Evolutionary conservation across 2,888 invertebrate species (phyloP), one percentile per base, ranked within the genome.

Genomic region (Seira ritae): DNA sequence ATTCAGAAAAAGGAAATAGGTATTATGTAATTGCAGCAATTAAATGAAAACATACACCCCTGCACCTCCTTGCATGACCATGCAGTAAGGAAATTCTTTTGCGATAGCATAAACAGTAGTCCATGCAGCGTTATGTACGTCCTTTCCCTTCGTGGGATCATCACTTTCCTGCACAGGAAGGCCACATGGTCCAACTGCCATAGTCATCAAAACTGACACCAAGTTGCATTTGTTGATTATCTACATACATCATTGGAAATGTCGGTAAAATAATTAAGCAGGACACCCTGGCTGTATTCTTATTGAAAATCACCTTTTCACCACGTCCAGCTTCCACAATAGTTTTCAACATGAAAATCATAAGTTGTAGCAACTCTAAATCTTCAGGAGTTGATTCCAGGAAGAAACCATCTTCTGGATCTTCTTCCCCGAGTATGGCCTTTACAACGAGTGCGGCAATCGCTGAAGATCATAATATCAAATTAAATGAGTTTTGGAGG

Each of bases 171-270:
- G 69, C 50, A 31, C 60, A 0, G 60, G 65, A 17, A 87, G 71
- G 6, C 65, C 22, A 66, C 81, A 86, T 8, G 87, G 87, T 42
- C 88, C 88, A n/a, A 88, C 66, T 10, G 86, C n/a, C 4, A 87
- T 20, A 10, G 77, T 70, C 10, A 86, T 68, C 66, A 86, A 46
- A 1, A 77, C 83, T 0, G 85, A 62, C 4, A 85, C 85, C 0
- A 84, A 71, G 71, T 80, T 81, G 75, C 82, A 86, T 1, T 80
- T 74, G 12, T 85, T 70, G 17, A 84, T 77, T n/a, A 87, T 78
- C 88, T 88, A 65, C 19, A n/a, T n/a, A n/a, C n/a, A n/a, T n/a
- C n/a, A n/a, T n/a, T n/a, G n/a, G n/a, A n/a, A n/a, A n/a, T n/a
- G n/a, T n/a, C n/a, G n/a, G n/a, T 69, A 12, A 31, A 22, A 42